Evolutionary conservation across 2,888 invertebrate species (phyloP), one percentile per base, ranked within the genome.

Genomic region (Cataglyphis albicans): DNA sequence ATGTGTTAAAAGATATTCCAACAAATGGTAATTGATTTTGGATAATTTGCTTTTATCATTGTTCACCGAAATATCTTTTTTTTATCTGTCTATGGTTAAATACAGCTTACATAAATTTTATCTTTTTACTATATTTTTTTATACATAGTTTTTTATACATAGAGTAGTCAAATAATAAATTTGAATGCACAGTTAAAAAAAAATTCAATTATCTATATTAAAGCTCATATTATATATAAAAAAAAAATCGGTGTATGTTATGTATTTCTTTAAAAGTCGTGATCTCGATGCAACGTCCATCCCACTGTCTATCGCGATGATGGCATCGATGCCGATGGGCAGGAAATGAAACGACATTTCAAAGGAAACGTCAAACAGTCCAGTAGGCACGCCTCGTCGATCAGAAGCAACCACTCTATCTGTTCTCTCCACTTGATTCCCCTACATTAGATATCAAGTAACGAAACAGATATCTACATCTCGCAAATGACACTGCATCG

Each of bases 271-370:
- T 59, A 7, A 78, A 78, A 83, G 80, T 84, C 75, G 80, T 82
- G 84, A 88, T 88, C 86, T 86, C 89, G 89, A 89, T 89, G 75
- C 86, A 75, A 84, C 72, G 88, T 89, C 88, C 83, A 78, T 88
- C 78, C 84, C 81, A 87, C 84, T 75, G 89, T 81, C 88, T 86
- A 78, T 86, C 61, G 74, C 82, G 75, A 82, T 84, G 87, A 89
- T 86, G 84, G 72, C 89, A 55, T 81, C 88, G 88, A 82, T 83
- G 82, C 80, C 86, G 88, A 89, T 88, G 83, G 86, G 86, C 83
- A 81, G 89, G 88, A 88, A 89, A 88, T 88, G 89, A 86, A 87
- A 89, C 84, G 89, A 88, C 89, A 74, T 87, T 83, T 84, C 84
- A 85, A 89, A 89, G 89, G 88, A 88, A 89, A 88, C 82, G 86